Evolutionary conservation across 2,113 vertebrate species (phyloP).

Genomic region (Paratilapia polleni): DNA sequence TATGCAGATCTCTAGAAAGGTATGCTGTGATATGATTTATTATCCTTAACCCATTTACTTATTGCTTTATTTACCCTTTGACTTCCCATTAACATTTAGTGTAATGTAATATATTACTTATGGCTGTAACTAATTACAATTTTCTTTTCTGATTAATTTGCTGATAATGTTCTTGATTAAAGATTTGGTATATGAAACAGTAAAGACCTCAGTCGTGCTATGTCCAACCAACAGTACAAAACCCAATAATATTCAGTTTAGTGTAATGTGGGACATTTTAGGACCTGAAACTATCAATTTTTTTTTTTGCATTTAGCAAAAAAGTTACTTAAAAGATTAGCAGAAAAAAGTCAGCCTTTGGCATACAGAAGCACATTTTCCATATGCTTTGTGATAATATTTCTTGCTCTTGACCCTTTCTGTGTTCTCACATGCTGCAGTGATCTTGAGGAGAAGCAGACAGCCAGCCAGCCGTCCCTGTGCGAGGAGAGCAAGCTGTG

Average conservation of each 20-base stretch:
- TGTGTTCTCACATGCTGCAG: constrained; percentile 60
- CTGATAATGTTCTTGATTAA: neutral
- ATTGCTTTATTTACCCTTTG: neutral
- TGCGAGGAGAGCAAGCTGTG: constrained; percentile 87
- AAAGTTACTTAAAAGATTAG: rapidly evolving
- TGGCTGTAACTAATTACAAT: no score
- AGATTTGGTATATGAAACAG: neutral
- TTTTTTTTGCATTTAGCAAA: rapidly evolving
- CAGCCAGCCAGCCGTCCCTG: constrained; percentile 88
- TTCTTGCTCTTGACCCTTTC: neutral
- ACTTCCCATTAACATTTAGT: neutral
- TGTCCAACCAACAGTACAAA: neutral
- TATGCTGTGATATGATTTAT: constrained; percentile 77
- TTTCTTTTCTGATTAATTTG: neutral
- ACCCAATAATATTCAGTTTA: neutral
- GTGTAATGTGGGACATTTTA: neutral
- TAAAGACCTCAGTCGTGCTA: neutral
- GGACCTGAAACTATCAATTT: rapidly evolving
- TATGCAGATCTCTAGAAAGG: constrained; percentile 93
- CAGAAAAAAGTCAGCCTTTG: neutral
- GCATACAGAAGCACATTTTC: neutral
- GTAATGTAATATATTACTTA: neutral
- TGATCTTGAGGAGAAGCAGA: constrained; percentile 90
- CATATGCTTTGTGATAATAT: neutral
- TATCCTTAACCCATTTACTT: constrained; percentile 32